A percentile compares a stretch with the other conserved stretches of the same genome.
These are phyloP conservation scores for Melipona beecheii DNA, from an alignment of 2,888 invertebrate species.

Conservation along the genomic window DNA sequence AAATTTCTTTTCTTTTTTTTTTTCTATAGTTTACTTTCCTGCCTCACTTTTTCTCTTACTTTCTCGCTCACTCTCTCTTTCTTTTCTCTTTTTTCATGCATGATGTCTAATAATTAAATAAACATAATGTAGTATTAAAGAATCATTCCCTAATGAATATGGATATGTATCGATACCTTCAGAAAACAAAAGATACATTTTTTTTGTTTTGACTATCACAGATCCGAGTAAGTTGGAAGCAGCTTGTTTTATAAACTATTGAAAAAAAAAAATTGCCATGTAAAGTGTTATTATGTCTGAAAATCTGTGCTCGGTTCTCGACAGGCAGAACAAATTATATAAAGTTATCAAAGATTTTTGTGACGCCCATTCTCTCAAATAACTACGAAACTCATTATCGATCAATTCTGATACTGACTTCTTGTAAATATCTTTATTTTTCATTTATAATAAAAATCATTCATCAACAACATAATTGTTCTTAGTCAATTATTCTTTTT, in stretches of 20 bases:
- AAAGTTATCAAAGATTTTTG: slow-evolving; percentile 37
- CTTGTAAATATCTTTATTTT: slow-evolving; percentile 85
- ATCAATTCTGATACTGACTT: slow-evolving; percentile 78
- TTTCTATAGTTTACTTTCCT: slow-evolving; percentile 1
- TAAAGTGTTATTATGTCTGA: slow-evolving; percentile 32
- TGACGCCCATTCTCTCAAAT: slow-evolving; percentile 50
- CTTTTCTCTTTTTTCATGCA: slow-evolving; percentile 37
- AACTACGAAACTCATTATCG: slow-evolving; percentile 56
- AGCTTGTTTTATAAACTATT: slow-evolving; percentile 44
- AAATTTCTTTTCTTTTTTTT: slow-evolving; percentile 11
- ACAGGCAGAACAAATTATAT: slow-evolving; percentile 23
- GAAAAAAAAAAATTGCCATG: slow-evolving; percentile 11
- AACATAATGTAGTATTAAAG: slow-evolving; percentile 65
- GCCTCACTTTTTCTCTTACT: slow-evolving; percentile 14
- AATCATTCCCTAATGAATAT: slow-evolving; percentile 68
- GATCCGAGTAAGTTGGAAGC: slow-evolving; percentile 67
- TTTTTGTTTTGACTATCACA: slow-evolving; percentile 69
- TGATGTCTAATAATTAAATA: slow-evolving; percentile 51
- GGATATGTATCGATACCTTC: slow-evolving; percentile 60
- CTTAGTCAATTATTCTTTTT: slow-evolving; percentile 82
- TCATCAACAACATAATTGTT: slow-evolving; percentile 84
- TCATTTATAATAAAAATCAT: slow-evolving; percentile 85
- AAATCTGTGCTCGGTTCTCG: slow-evolving; percentile 21
- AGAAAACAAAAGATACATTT: slow-evolving; percentile 58
- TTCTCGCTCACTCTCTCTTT: slow-evolving; percentile 8